These are phyloP conservation scores for Nemotelus nigrinus DNA, from an alignment of 2,888 invertebrate species.

Conservation along the genomic window DNA sequence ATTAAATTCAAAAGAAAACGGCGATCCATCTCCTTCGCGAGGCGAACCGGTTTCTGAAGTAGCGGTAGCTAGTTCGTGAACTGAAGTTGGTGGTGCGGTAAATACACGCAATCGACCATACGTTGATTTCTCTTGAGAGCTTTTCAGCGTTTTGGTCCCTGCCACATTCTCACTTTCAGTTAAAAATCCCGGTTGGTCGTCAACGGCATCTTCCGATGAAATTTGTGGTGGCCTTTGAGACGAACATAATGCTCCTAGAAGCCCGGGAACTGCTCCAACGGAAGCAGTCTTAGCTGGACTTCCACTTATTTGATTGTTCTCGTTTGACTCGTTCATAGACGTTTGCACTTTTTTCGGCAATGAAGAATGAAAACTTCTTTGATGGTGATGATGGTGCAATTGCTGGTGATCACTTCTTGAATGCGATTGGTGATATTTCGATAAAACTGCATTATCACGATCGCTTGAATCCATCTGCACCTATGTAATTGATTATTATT, in stretches of 20 bases:
- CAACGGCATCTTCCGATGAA: background rate
- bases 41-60: conserved; percentile 57
- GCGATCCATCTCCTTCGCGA: conserved; percentile 55
- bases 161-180: conserved; percentile 13
- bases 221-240: conserved; percentile 1
- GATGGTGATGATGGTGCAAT: conserved; percentile 48
- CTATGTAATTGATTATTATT: background rate
- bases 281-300: conserved; percentile 40
- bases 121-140: conserved; percentile 71
- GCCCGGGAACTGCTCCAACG: conserved; percentile 18
- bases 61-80: conserved; percentile 62
- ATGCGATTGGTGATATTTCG: conserved; percentile 41
- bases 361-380: conserved; percentile 28
- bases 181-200: background rate
- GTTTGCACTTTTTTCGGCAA: conserved; percentile 46
- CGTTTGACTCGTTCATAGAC: conserved; percentile 34
- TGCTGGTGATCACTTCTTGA: conserved; percentile 52
- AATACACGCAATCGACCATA: conserved; percentile 79
- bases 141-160: conserved; percentile 46
- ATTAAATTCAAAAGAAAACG: conserved; percentile 56
- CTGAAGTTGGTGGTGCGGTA: conserved; percentile 72
- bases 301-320: conserved; percentile 32
- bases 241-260: background rate
- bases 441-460: conserved; percentile 13
- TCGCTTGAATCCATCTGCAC: conserved; percentile 46